phyloP scores from a whole-genome alignment of 2,113 vertebrate species.

The Apus apus region DNA sequence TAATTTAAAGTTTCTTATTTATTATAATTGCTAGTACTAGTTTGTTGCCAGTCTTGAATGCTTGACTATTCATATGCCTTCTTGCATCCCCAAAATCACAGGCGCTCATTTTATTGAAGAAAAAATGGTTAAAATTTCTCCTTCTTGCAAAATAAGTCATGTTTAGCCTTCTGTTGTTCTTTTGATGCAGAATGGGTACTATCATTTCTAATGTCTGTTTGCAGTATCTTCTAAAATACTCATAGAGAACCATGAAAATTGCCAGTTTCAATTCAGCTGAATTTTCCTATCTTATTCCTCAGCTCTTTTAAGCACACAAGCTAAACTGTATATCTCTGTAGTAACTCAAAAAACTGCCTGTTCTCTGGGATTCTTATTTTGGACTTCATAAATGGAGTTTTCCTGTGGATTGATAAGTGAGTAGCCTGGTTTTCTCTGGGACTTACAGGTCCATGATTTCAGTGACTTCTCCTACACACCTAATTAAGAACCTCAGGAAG shows the following conservation, averaged over 20 bases:
- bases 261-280: slow-evolving; percentile 45
- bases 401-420: slow-evolving; percentile 9
- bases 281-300: slow-evolving; percentile 33
- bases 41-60: neutral
- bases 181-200: neutral
- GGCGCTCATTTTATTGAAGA: neutral
- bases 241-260: slow-evolving; percentile 26
- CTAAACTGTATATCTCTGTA: neutral
- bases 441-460: neutral
- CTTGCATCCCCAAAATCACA: neutral
- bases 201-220: neutral
- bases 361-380: neutral
- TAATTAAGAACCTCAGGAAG: slow-evolving; percentile 27
- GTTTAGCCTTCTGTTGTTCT: slow-evolving; percentile 10
- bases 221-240: neutral
- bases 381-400: neutral
- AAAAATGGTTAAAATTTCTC: slow-evolving; percentile 30
- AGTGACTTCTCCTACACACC: neutral
- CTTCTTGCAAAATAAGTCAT: slow-evolving; percentile 33
- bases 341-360: neutral
- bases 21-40: neutral
- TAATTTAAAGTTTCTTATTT: neutral
- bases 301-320: slow-evolving; percentile 31
- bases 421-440: neutral
- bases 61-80: neutral